Evolutionary conservation across 2,113 vertebrate species (phyloP), one percentile per base, ranked within the genome.

Genomic region (Tetrax tetrax): DNA sequence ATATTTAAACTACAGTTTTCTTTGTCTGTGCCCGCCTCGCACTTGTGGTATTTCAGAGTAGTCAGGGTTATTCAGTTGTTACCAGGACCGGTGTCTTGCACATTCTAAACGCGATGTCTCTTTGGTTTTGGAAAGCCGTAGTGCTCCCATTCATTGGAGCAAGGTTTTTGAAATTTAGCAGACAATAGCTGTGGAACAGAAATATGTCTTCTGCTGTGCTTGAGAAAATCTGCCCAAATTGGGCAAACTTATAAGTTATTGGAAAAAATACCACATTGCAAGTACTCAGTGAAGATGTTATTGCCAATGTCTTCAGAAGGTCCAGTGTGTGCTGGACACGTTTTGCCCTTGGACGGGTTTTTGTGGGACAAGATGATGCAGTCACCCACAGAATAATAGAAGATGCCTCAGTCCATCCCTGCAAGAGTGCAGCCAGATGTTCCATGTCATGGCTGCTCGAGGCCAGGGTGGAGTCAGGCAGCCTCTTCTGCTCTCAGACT

Each of bases 221-320:
- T 48, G 71, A 80, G 83, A 92, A 93, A 86, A 89, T 83, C 64
- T 59, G 85, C 71, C 83, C 59, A 78, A 92, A 56, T 94, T 60
- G 95, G 70, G 57, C 61, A 82, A 93, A 81, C 56, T 63, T 60
- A 8, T 7, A 50, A 77, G 43, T 72, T 54, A 59, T 60, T 74
- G 71, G 85, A 72, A 90, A 90, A 92, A 83, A 71, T 5, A 51
- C 4, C 3, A 1, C 48, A 12, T 83, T 80, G 47, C 18, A 41
- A 83, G 11, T 65, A 10, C 22, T 68, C 5, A 1, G 20, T 60
- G 57, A 64, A 87, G 43, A 22, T 14, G 6, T 14, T 64, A 14
- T 37, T 50, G 54, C 33, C 9, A 7, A 72, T 65, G 20, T 56
- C n/a, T 45, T 77, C 14, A 38, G 33, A 41, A 65, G 54, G 51